Evolutionary conservation across 2,113 vertebrate genomes (phyloP).

Genomic region (Brachyistius frenatus): DNA sequence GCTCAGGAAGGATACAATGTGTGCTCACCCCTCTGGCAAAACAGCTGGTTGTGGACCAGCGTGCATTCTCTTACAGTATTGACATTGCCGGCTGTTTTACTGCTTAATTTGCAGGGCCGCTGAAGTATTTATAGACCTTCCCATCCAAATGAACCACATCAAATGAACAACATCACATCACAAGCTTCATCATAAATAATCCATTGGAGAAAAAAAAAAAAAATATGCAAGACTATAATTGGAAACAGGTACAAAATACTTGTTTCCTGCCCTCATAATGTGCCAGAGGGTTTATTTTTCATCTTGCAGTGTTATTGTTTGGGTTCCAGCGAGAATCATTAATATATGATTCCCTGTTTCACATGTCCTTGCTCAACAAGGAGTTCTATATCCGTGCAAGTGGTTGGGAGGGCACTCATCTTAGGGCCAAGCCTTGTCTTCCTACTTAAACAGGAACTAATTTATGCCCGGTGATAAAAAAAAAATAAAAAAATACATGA

Average conservation of each 20-base stretch:
- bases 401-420: conserved; percentile 63
- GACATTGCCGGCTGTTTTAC: conserved; percentile 51
- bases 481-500: conserved; percentile 61
- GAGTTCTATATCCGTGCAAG: conserved; percentile 67
- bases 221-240: conserved; percentile 22
- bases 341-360: conserved; percentile 63
- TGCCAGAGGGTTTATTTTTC: conserved; percentile 41
- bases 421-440: conserved; percentile 50
- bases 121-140: conserved; percentile 67
- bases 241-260: conserved; percentile 61
- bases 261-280: conserved; percentile 42
- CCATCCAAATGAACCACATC: conserved; percentile 40
- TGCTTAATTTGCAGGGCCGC: conserved; percentile 47
- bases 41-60: conserved; percentile 27
- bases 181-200: conserved; percentile 62
- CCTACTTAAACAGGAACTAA: conserved; percentile 61
- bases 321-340: conserved; percentile 61
- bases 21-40: background rate
- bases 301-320: conserved; percentile 44
- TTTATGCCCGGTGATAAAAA: conserved; percentile 73
- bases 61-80: conserved; percentile 13
- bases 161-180: conserved; percentile 67
- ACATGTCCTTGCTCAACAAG: conserved; percentile 69
- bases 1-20: conserved; percentile 37
- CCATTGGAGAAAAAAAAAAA: conserved; percentile 24